Evolutionary conservation across 2,113 vertebrate species (phyloP).

Genomic region (Oxyura jamaicensis): DNA sequence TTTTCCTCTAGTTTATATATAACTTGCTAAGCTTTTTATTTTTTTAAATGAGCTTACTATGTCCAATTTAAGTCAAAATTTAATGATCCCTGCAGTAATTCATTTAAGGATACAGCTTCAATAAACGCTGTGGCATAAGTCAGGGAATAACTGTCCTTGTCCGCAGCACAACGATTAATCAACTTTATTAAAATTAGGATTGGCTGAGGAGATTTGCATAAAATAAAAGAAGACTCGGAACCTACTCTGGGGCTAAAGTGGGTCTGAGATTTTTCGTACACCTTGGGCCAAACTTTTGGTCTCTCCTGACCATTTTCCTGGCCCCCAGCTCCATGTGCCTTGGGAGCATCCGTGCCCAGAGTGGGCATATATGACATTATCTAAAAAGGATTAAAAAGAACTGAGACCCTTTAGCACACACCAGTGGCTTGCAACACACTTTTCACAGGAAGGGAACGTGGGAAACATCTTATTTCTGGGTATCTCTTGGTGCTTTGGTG

Average conservation of each 20-base stretch:
- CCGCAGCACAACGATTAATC: slow-evolving; percentile 23
- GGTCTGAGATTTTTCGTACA: not conserved
- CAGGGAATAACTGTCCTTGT: slow-evolving; percentile 68
- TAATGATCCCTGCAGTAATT: slow-evolving; percentile 71
- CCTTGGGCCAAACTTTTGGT: not conserved
- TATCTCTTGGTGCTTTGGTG: not conserved
- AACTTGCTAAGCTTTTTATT: slow-evolving; percentile 69
- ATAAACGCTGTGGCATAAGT: slow-evolving; percentile 49
- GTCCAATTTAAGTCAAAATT: slow-evolving; percentile 71
- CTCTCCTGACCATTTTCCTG: not conserved
- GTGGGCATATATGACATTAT: rapidly evolving
- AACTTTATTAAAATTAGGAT: slow-evolving; percentile 64
- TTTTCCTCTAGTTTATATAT: slow-evolving; percentile 61
- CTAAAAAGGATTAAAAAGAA: not conserved
- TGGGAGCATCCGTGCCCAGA: not conserved
- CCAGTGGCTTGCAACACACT: not conserved
- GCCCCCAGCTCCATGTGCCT: rapidly evolving
- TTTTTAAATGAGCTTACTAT: slow-evolving; percentile 62
- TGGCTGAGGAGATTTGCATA: slow-evolving; percentile 50
- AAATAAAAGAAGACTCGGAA: slow-evolving; percentile 10
- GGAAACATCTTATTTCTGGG: not conserved
- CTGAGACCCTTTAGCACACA: not conserved
- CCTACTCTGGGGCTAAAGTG: not conserved
- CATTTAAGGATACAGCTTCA: slow-evolving; percentile 62
- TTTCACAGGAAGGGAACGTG: not conserved